phyloP scores from a whole-genome alignment of 2,888 invertebrate genomes.

The Macaria liturata region DNA sequence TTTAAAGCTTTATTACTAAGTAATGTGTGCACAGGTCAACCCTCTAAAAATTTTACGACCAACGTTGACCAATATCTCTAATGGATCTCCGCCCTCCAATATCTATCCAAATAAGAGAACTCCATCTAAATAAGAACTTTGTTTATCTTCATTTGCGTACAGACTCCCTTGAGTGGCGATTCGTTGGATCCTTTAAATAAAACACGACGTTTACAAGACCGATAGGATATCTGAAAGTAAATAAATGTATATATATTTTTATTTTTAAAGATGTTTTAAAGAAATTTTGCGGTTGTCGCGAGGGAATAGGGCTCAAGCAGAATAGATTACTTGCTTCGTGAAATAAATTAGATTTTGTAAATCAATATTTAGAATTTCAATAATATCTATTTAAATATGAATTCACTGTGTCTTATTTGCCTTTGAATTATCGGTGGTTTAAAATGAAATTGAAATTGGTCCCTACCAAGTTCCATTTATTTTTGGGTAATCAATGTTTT shows the following conservation, averaged over 20 bases:
- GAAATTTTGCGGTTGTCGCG: conserved; percentile 16
- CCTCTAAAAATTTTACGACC: conserved; percentile 71
- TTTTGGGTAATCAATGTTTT: too few relatives aligned
- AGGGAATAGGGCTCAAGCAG: conserved; percentile 12
- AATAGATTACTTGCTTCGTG: conserved; percentile 1
- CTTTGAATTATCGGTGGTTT: too few relatives aligned
- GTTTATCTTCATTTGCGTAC: conserved; percentile 28
- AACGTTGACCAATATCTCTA: conserved; percentile 77
- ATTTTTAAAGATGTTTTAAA: conserved; percentile 17
- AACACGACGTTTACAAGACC: conserved; percentile 24
- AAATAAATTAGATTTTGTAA: neutral
- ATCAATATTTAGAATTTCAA: too few relatives aligned
- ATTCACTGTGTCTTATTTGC: too few relatives aligned
- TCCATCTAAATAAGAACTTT: conserved; percentile 31
- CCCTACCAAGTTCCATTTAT: too few relatives aligned
- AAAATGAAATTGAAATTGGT: too few relatives aligned
- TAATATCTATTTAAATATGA: too few relatives aligned
- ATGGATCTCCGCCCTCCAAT: conserved; percentile 49
- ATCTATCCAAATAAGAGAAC: conserved; percentile 24
- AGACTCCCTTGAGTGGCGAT: conserved; percentile 26
- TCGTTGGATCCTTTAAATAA: conserved; percentile 24
- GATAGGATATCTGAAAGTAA: conserved; percentile 25
- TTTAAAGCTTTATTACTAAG: conserved; percentile 83
- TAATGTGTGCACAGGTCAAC: conserved; percentile 82
- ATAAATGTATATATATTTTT: conserved; percentile 22